Base-by-base conservation (phyloP, 2,113 vertebrate species). In the Apodemus sylvaticus region DNA sequence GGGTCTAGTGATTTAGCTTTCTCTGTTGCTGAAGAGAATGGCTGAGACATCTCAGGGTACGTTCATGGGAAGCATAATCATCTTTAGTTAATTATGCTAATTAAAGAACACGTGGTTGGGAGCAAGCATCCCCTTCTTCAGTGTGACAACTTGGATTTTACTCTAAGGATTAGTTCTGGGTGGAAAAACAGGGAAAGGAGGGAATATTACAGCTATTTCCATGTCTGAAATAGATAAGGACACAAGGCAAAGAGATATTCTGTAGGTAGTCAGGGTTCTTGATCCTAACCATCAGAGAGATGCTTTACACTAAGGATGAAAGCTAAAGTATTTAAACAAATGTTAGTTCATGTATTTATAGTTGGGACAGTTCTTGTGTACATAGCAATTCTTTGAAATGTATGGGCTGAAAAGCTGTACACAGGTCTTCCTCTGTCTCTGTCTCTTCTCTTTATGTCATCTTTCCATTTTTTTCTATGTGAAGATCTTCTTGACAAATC, bases 81-180 rank as follows among this genome's bases (percentile, higher is more conserved):
- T 51, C 39, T 87, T 94, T 71, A 83, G 45, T 66, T 96, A 96
- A 96, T 97, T 94, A 93, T 55, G 70, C 39, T 85, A 89, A 93
- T 88, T 91, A 60, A 68, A 82, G 31, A 91, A 70, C 48, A 81
- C 90, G 48, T 53, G 79, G 1, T 13, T 81, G 95, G 82, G 70
- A 94, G 19, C 39, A 68, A 86, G 53, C 13, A 68, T 55, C 1
- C 29, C 74, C 79, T 82, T 86, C 17, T 55, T 82, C 24, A 95
- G 66, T 7, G 39, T 10, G 29, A 55, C 58, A 79, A 82, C 58
- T 96, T 96, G 53, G 73, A 81, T 82, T 55, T 81, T 79, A 85
- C 86, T 91, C 12, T 73, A 95, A 94, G 48, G 71, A 88, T 92
- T 85, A 71, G 3, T 91, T 96, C n/a, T 76, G 12, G 64, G 14